Conservation (phyloP, 2,797 vertebrate genomes). For the Botia almorhae region DNA sequence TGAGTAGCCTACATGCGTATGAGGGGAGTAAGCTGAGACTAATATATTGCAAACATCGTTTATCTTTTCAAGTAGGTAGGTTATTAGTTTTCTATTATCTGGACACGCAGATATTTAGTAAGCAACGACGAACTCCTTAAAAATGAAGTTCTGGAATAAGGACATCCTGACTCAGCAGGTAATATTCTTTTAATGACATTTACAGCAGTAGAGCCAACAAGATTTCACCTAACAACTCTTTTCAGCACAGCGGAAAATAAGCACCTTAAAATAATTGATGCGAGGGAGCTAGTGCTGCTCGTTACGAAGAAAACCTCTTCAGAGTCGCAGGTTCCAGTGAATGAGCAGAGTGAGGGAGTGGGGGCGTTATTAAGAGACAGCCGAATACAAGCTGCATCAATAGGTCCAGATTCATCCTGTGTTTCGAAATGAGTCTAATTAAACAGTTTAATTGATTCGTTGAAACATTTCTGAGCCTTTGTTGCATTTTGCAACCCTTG, state of each 20-base stretch:
- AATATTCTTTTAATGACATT: no score
- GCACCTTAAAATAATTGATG: background rate
- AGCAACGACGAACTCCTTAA: no score
- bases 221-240: background rate
- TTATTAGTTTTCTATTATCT: background rate
- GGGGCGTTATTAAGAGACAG: conserved; percentile 5
- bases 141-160: no score
- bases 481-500: conserved; percentile 23
- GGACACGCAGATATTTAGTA: conserved; percentile 1
- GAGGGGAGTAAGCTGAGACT: background rate
- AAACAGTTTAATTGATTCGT: conserved; percentile 16
- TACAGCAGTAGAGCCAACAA: background rate
- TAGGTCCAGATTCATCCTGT: background rate
- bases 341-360: background rate
- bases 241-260: background rate
- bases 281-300: background rate
- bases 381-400: conserved; percentile 26
- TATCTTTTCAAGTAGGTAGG: background rate
- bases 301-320: background rate
- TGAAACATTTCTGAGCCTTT: background rate
- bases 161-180: background rate
- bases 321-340: background rate
- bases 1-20: background rate
- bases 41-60: no score
- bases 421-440: background rate